Percentiles rank a stretch among this genome's conserved stretches.
Conservation (phyloP, 2,113 vertebrate species). For the Diadophis punctatus region DNA sequence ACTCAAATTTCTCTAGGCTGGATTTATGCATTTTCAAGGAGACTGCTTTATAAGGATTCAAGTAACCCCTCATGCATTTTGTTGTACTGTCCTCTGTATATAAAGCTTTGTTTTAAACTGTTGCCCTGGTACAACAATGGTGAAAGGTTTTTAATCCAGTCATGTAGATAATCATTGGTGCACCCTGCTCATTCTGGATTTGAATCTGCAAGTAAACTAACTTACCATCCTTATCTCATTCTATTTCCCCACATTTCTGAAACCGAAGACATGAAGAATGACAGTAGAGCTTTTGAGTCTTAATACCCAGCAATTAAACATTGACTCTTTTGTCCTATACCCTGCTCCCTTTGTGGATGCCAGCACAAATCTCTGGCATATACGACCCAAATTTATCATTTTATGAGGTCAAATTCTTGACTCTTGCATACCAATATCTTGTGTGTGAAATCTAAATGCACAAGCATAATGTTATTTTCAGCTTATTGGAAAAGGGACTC, state of each 20-base stretch:
- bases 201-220: not conserved
- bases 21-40: not conserved
- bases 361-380: not conserved
- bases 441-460: not conserved
- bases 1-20: not conserved
- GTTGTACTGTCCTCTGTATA: not conserved
- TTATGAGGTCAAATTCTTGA: not conserved
- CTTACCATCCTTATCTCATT: not conserved
- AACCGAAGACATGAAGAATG: not conserved
- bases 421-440: not conserved
- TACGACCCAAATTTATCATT: not conserved
- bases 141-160: not conserved
- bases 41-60: not conserved
- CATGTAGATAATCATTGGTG: not conserved
- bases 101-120: not conserved
- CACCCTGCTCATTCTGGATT: not conserved
- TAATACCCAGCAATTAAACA: not conserved
- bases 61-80: not conserved
- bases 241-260: not conserved
- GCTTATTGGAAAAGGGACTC: not conserved
- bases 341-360: not conserved
- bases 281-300: not conserved
- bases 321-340: not conserved
- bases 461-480: not conserved
- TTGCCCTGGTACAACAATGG: not conserved